phyloP scores from a whole-genome alignment of 2,888 invertebrate genomes.

The Nezara viridula region DNA sequence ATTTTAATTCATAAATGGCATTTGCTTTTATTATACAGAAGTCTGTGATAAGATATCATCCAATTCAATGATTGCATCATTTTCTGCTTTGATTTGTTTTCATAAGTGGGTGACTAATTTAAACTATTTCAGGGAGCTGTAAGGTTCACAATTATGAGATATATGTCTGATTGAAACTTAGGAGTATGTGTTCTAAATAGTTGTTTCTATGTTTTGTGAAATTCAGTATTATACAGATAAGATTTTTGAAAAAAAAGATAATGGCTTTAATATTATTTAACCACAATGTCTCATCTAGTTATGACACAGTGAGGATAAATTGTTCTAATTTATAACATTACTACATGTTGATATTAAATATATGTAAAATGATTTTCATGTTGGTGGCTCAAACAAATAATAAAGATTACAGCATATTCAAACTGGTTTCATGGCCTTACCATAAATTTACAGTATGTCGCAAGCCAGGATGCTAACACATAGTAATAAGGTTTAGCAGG shows the following conservation, averaged over 20 bases:
- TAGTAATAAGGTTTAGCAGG: conserved; percentile 61
- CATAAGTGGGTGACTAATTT: no score
- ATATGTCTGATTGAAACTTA: neutral
- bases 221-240: neutral
- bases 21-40: no score
- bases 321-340: neutral
- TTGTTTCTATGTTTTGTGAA: neutral
- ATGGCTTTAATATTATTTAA: neutral
- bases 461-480: conserved; percentile 63
- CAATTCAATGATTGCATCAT: no score
- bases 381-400: neutral
- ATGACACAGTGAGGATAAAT: neutral
- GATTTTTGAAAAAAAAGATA: neutral
- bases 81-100: no score
- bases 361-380: neutral
- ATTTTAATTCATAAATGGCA: no score
- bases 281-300: neutral
- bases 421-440: conserved; percentile 43
- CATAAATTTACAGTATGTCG: conserved; percentile 58
- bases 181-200: neutral
- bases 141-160: neutral
- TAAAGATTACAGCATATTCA: neutral
- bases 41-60: no score
- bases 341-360: neutral
- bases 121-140: neutral